Percentiles rank a stretch among this genome's conserved stretches.
These are phyloP conservation scores for Sebastes fasciatus DNA, from an alignment of 2,113 vertebrate genomes.

Conservation along the genomic window DNA sequence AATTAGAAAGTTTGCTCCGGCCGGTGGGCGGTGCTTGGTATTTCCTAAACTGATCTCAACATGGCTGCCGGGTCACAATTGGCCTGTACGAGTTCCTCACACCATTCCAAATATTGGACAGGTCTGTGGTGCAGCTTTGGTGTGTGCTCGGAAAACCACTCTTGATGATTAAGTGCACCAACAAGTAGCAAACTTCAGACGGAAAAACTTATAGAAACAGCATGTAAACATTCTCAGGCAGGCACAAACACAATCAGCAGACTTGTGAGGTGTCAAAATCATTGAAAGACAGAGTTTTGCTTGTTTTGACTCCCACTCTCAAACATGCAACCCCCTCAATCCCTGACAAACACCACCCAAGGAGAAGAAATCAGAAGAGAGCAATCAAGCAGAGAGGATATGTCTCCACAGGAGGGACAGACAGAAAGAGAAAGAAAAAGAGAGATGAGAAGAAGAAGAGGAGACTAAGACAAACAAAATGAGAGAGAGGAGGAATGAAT, in stretches of 20 bases:
- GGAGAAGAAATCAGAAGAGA: constrained; percentile 69
- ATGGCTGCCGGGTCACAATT: no score
- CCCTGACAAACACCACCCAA: constrained; percentile 68
- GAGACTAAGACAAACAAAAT: constrained; percentile 28
- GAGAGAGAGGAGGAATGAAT: constrained; percentile 32
- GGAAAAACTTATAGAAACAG: constrained; percentile 33
- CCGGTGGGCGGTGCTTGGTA: no score
- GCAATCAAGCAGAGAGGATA: constrained; percentile 73
- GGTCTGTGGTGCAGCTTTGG: neutral
- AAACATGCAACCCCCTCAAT: constrained; percentile 6
- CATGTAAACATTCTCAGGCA: constrained; percentile 29
- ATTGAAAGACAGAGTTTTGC: constrained; percentile 49
- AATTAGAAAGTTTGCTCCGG: no score
- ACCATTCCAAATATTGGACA: neutral
- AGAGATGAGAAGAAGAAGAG: constrained; percentile 2
- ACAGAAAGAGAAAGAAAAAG: constrained; percentile 20
- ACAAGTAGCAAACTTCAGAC: constrained; percentile 19
- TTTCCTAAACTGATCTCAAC: no score
- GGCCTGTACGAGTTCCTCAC: no score
- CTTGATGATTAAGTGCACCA: constrained; percentile 34
- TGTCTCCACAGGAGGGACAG: constrained; percentile 68
- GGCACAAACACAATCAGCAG: constrained; percentile 60
- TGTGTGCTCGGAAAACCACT: constrained; percentile 11
- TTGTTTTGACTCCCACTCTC: constrained; percentile 61
- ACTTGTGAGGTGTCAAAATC: constrained; percentile 58